Percentiles rank a stretch among this genome's conserved stretches.
phyloP scores from a whole-genome alignment of 2,797 vertebrate species.

The Gallinago solitaria region DNA sequence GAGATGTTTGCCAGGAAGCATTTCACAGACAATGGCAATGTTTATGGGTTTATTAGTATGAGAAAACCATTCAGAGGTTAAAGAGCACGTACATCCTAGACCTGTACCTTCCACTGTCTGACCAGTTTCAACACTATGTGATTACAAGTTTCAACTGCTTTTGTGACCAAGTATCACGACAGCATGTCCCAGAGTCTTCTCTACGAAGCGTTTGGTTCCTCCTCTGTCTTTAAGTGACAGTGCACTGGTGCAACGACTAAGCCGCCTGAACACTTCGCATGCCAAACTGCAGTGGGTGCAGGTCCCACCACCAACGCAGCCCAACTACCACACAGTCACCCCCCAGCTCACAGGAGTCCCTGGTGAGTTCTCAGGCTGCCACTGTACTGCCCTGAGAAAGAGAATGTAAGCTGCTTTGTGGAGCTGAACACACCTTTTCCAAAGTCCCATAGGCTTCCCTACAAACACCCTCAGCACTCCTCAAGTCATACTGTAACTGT shows the following conservation, averaged over 20 bases:
- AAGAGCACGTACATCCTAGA: not conserved
- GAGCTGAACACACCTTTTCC: not conserved
- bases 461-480: not conserved
- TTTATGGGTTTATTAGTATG: not conserved
- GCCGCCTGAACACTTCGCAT: not conserved
- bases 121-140: not conserved
- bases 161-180: not conserved
- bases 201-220: not conserved
- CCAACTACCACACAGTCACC: not conserved
- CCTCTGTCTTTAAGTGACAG: not conserved
- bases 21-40: not conserved
- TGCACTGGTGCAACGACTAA: not conserved
- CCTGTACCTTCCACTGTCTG: not conserved
- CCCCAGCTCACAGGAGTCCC: not conserved
- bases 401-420: not conserved
- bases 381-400: fast-evolving
- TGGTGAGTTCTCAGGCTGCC: not conserved
- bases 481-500: not conserved
- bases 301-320: not conserved
- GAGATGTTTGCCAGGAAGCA: not conserved
- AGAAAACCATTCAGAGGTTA: not conserved
- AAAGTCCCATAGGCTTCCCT: not conserved
- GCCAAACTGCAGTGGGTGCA: not conserved
- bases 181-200: not conserved
- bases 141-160: not conserved